Conservation (phyloP, 2,797 vertebrate genomes). For the Carcharodon carcharias region DNA sequence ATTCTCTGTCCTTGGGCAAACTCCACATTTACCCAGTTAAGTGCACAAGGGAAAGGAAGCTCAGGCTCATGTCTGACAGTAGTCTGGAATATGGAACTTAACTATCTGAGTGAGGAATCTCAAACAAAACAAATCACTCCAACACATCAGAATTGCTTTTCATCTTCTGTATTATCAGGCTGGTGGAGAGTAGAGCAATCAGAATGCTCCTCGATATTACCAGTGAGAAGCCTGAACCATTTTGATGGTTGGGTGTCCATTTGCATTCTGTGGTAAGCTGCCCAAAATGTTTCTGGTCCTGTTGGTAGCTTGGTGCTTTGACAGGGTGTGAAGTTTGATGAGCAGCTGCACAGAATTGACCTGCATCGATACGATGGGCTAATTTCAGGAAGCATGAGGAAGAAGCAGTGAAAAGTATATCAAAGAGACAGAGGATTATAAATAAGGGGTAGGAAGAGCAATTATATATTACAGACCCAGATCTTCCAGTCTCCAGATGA, state of each 20-base stretch:
- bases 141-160: neutral
- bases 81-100: neutral
- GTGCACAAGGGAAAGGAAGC: neutral
- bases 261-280: neutral
- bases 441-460: neutral
- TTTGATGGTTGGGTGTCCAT: neutral
- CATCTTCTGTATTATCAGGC: neutral
- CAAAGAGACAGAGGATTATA: neutral
- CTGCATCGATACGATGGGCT: neutral
- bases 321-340: neutral
- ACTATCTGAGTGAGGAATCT: neutral
- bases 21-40: neutral
- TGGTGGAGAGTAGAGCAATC: neutral
- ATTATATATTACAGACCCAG: neutral
- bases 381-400: neutral
- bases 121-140: neutral
- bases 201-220: neutral
- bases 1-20: neutral
- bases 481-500: too few relatives aligned
- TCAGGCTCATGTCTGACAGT: neutral
- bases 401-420: neutral
- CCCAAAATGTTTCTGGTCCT: too few relatives aligned
- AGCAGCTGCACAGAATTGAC: neutral
- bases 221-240: neutral
- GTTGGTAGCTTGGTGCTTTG: neutral